These are phyloP conservation scores for Invenusta paracnida DNA, from an alignment of 2,888 invertebrate species.

Conservation along the genomic window DNA sequence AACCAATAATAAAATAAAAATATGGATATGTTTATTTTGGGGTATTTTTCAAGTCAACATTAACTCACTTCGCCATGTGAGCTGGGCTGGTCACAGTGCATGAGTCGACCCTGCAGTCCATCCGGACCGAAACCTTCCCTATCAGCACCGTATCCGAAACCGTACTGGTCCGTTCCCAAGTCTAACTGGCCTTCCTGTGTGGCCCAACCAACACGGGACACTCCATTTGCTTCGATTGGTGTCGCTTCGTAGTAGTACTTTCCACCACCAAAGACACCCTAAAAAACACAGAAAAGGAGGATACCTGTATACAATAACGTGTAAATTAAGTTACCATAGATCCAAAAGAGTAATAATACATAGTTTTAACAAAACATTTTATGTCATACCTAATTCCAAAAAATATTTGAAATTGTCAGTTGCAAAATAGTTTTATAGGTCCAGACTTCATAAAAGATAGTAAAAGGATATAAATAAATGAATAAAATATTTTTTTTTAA, in stretches of 20 bases:
- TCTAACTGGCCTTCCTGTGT: constrained; percentile 79
- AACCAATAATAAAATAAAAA: no score
- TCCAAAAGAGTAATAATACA: no score
- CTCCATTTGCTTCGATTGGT: constrained; percentile 80
- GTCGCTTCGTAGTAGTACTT: constrained; percentile 43
- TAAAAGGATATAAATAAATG: no score
- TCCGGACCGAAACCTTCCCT: constrained; percentile 42
- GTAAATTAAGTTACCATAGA: no score
- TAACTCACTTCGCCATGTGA: constrained; percentile 73
- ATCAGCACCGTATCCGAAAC: constrained; percentile 91
- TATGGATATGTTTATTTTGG: no score
- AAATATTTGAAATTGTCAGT: no score
- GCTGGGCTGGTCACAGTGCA: constrained; percentile 84
- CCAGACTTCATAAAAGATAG: no score
- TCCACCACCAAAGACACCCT: constrained; percentile 41
- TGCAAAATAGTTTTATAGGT: no score
- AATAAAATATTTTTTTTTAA: no score
- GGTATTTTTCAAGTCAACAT: no score
- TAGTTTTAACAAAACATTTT: no score
- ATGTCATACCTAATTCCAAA: no score
- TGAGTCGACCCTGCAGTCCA: constrained; percentile 70
- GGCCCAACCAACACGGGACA: constrained; percentile 95
- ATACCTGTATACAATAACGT: not conserved
- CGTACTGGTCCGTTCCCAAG: constrained; percentile 74
- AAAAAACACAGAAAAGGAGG: not conserved